These are phyloP conservation scores for Drosophila planitibia DNA, from an alignment of 2,888 invertebrate species.

Conservation along the genomic window DNA sequence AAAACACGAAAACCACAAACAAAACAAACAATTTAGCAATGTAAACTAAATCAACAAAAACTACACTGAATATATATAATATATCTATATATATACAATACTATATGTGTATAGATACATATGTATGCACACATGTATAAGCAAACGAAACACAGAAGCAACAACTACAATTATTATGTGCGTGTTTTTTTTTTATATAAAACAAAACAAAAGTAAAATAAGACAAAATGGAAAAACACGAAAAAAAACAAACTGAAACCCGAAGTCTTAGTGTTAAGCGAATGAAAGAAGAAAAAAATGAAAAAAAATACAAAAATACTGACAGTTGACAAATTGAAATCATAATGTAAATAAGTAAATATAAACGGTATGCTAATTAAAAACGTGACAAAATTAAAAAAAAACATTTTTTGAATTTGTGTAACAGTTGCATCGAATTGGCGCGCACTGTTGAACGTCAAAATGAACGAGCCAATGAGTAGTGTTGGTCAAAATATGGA, in stretches of 20 bases:
- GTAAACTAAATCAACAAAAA: slow-evolving; percentile 21
- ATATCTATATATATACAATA: slow-evolving; percentile 6
- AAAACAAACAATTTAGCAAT: slow-evolving; percentile 19
- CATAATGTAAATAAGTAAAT: slow-evolving; percentile 82
- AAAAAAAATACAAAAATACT: slow-evolving; percentile 18
- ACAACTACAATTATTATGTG: slow-evolving; percentile 41
- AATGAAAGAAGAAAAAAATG: slow-evolving; percentile 22
- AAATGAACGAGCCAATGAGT: background rate
- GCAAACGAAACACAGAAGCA: slow-evolving; percentile 17
- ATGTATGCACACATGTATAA: background rate
- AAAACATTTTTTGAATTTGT: slow-evolving; percentile 5
- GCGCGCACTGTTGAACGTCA: background rate
- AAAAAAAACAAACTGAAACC: slow-evolving; percentile 36
- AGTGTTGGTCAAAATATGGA: background rate
- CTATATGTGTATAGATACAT: slow-evolving; percentile 29
- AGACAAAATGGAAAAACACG: slow-evolving; percentile 19
- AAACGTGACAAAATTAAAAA: slow-evolving; percentile 47
- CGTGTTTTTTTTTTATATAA: slow-evolving; percentile 48
- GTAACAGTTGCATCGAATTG: background rate
- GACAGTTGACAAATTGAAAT: slow-evolving; percentile 52
- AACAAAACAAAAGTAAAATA: slow-evolving; percentile 23
- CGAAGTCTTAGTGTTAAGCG: slow-evolving; percentile 55
- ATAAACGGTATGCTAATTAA: slow-evolving; percentile 76
- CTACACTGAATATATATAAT: slow-evolving; percentile 2
- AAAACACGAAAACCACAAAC: slow-evolving; percentile 17